Base-by-base conservation (phyloP, 2,113 vertebrate genomes). In the Scomber japonicus region DNA sequence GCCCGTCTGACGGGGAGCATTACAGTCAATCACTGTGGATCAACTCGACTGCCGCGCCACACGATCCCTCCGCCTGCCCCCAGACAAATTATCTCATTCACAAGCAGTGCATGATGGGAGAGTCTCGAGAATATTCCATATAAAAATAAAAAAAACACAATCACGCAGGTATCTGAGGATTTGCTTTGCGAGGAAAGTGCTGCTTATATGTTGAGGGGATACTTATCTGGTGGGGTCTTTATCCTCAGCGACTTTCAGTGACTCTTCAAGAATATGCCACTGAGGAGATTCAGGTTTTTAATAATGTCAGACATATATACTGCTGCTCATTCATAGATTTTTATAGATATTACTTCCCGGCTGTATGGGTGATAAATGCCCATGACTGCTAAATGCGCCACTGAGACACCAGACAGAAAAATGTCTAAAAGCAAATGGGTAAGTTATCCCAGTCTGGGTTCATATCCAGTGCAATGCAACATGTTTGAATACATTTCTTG, bases 1-100 rank as follows among this genome's bases (percentile, higher is more conserved):
- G 89, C 68, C 81, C 75, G 87, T 89, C 90, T 93, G 88, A 92
- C 73, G 51, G 78, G 71, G 81, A 90, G 86, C 90, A 93, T 95
- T 93, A 93, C 79, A 91, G 91, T 95, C 93, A 93, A 93, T 95
- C 94, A 93, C 85, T 54, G 79, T 79, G 86, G 89, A 94, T 92
- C 92, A 91, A 89, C 83, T 85, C 70, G 66, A 87, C 80, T 81
- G 81, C 87, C 31, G 67, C 59, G 57, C 89, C 79, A 72, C 82
- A 86, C 74, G 54, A 82, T 86, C 85, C 81, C 86, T 12, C 55
- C 45, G n/a, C 66, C 78, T 81, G 71, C 75, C 78, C 79, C 84
- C 69, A 75, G 81, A 93, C 83, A 81, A 88, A 91, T 89, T 17
- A 88, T 91, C 88, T 88, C 76, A 65, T 91, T 91, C 83, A 73